A percentile compares a stretch with the other conserved stretches of the same genome.
phyloP scores from a whole-genome alignment of 2,888 invertebrate species.

The Yponomeuta malinellus region DNA sequence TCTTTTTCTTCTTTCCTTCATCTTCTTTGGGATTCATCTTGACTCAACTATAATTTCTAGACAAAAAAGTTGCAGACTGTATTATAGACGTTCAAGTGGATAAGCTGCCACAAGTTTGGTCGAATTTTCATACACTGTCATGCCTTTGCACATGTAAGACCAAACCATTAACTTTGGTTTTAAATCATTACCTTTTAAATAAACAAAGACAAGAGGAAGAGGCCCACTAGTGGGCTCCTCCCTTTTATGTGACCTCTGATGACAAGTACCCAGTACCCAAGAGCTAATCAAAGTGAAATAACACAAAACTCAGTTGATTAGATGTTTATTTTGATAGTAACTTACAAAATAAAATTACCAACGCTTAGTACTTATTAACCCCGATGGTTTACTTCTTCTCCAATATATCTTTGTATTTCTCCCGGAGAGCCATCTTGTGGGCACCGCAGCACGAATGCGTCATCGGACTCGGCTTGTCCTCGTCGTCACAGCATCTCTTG shows the following conservation, averaged over 20 bases:
- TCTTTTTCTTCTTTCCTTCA: conserved; percentile 52
- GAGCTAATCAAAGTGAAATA: neutral
- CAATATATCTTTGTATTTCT: conserved; percentile 40
- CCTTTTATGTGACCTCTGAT: no score
- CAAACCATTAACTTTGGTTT: no score
- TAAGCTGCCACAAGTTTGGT: no score
- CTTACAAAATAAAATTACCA: conserved; percentile 71
- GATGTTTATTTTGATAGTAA: conserved; percentile 33
- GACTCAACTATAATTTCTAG: conserved; percentile 1
- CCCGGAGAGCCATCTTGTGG: conserved; percentile 58
- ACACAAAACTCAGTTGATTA: neutral
- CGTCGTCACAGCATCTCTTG: conserved; percentile 63
- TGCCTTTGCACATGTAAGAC: no score
- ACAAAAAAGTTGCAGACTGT: neutral
- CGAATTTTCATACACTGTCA: no score
- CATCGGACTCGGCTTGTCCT: conserved; percentile 46
- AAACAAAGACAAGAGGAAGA: no score
- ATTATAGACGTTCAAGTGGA: neutral
- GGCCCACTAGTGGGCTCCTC: no score
- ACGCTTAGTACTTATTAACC: conserved; percentile 23
- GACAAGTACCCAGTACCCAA: neutral
- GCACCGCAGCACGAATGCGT: conserved; percentile 61
- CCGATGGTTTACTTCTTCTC: conserved; percentile 25
- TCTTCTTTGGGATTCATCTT: conserved; percentile 57
- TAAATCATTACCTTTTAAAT: no score